phyloP scores from a whole-genome alignment of 2,797 vertebrate genomes.

The Danio choprae region DNA sequence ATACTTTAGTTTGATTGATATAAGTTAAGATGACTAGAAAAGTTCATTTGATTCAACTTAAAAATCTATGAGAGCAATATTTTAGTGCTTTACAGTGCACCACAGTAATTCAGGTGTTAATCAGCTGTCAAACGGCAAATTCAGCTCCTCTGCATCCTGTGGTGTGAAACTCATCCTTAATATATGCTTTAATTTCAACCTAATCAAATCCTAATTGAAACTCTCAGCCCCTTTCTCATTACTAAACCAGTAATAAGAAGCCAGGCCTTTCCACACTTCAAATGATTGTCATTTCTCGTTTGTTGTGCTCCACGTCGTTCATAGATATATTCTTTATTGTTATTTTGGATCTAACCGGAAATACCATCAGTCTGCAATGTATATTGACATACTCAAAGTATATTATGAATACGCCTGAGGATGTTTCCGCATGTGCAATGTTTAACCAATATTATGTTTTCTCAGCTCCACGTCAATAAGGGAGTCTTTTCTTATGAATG shows the following conservation, averaged over 20 bases:
- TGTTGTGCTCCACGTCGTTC: not conserved
- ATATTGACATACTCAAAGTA: conserved; percentile 3
- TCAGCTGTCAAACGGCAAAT: not conserved
- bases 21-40: no score
- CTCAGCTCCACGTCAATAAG: not conserved
- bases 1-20: no score
- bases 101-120: not conserved
- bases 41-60: no score
- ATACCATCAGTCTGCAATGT: not conserved
- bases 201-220: not conserved
- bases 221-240: not conserved
- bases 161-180: not conserved
- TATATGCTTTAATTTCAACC: not conserved
- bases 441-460: not conserved
- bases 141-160: not conserved
- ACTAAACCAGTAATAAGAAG: not conserved
- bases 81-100: no score
- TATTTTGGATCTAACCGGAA: not conserved
- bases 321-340: no score
- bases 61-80: no score
- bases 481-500: not conserved
- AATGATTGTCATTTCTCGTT: not conserved
- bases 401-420: not conserved
- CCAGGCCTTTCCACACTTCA: not conserved
- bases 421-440: not conserved